Base-by-base conservation (phyloP, 2,797 vertebrate species). In the Diceros bicornis region DNA sequence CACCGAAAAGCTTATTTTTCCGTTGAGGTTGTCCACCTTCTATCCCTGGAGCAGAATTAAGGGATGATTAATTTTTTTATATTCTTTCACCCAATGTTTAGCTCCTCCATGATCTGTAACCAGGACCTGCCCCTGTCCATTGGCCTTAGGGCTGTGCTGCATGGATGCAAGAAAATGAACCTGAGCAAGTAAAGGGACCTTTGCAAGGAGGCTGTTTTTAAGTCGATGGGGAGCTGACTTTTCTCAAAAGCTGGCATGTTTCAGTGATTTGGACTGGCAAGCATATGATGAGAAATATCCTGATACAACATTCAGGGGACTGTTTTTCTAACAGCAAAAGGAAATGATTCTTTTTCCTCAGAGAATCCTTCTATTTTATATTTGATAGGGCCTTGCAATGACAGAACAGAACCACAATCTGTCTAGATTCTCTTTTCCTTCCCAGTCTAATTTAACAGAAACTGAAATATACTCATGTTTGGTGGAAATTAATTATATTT, bases 371-470 rank as follows among this genome's bases (percentile, higher is more conserved):
- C 81, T 27, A 61, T 82, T 62, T 83, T 91, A 25, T 78, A 37
- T 83, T 52, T 84, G 74, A 68, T 74, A 64, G 66, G 78, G 8
- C 10, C 59, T 90, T 47, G 9, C 3, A 47, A 0, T 14, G 25
- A 84, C 27, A 14, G 6, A 66, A 20, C 32, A 81, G 78, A 83
- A 86, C 61, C 13, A 9, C 20, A 34, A 16, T 72, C 55, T 52
- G 1, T 55, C 34, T 50, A 6, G 21, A 27, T 83, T 74, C 23
- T 59, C 13, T 61, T 91, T 75, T 47, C 21, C 14, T 75, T 68
- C 62, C 34, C 25, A 89, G 47, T 94, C 41, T 85, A 68, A 94
- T 85, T 82, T 66, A 90, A 89, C n/a, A 37, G 83, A 95, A 88
- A 88, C 27, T 47, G 41, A 90, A 82, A 71, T 72, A 44, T 8